phyloP scores from a whole-genome alignment of 92 coral and sea anemone species.

The Anthopleura xanthogrammica region DNA sequence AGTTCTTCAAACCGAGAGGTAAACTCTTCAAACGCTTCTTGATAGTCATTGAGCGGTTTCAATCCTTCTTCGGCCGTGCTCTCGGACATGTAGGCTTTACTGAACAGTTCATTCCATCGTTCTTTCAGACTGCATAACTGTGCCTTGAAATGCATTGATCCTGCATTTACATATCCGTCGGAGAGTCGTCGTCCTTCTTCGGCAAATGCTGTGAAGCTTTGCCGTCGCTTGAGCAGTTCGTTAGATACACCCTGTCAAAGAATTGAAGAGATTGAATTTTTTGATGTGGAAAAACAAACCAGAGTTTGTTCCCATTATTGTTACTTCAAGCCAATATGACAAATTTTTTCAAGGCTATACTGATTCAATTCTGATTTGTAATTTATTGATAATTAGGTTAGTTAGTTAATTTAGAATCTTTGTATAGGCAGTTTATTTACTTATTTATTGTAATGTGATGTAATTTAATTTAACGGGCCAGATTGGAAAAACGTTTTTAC shows the following conservation, averaged over 20 bases:
- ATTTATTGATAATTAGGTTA: no score
- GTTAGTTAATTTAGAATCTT: no score
- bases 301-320: no score
- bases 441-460: no score
- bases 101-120: constrained; percentile 91
- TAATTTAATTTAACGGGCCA: no score
- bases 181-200: constrained; percentile 89
- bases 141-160: constrained; percentile 90
- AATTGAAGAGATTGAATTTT: not conserved
- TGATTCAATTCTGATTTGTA: no score
- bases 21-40: constrained; percentile 83
- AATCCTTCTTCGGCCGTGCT: constrained; percentile 77
- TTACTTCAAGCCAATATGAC: no score
- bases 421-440: no score
- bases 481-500: no score
- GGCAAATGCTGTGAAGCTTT: constrained; percentile 78
- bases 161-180: constrained; percentile 82
- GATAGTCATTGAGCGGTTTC: constrained; percentile 87
- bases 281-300: no score
- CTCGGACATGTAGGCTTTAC: constrained; percentile 80
- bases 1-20: constrained; percentile 83
- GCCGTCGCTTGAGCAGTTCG: constrained; percentile 83
- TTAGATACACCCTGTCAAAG: constrained; percentile 75
- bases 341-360: no score
- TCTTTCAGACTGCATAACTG: constrained; percentile 82